Evolutionary conservation across 2,888 invertebrate species (phyloP), one percentile per base, ranked within the genome.

Genomic region (Drosophila kambysellisi): DNA sequence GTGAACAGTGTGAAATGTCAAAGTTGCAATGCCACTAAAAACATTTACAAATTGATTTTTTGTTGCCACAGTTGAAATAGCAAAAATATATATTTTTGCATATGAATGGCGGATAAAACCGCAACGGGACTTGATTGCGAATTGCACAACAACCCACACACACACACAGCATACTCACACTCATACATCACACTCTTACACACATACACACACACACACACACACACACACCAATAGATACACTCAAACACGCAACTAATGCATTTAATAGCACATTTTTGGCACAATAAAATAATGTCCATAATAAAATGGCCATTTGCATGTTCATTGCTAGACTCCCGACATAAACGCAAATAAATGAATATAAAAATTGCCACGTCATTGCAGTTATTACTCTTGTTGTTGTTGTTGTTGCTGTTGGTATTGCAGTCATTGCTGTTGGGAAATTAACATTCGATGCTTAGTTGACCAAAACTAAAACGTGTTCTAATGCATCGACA

Each of bases 1-100:
- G 75, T 50, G 78, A 63, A 74, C 64, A 74, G 84, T 76, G 84
- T 76, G 82, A 82, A 84, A 84, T 87, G 87, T 85, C 84, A 89
- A 87, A 82, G 89, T 83, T 86, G 74, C 63, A 70, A 58, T 61
- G 60, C 46, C 66, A 62, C 80, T 76, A 82, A 87, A 85, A 89
- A 85, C 85, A 85, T 85, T 86, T 89, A 87, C 89, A 86, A 86
- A 86, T 86, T 86, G 85, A 89, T 89, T 89, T 85, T 84, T 86
- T 87, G 86, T 76, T 83, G 74, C 71, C 50, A 69, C 77, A 58
- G 30, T 50, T 72, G 56, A 46, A 32, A 39, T 33, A 39, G 60
- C 74, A 43, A 43, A 61, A 73, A 61, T 67, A 54, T 52, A 51
- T 73, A 69, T 63, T 66, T 76, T 71, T 81, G 74, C 74, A 79